Evolutionary conservation across 2,888 invertebrate species (phyloP).

Genomic region (Antheraea assamensis): DNA sequence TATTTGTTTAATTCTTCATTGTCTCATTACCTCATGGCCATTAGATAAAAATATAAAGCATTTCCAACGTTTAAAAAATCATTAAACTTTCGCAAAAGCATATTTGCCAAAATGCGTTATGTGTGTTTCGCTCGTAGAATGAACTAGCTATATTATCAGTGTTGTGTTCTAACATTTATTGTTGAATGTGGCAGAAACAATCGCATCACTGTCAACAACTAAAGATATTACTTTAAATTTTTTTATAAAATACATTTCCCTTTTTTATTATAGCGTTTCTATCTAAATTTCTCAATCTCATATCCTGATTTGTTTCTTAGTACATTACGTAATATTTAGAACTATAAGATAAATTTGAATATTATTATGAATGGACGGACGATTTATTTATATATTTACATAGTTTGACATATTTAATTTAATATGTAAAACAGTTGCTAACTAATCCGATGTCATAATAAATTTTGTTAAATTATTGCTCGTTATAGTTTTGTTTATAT

Average conservation of each 20-base stretch:
- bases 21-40: too few species aligned
- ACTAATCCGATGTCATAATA: constrained; percentile 7
- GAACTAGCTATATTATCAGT: background rate
- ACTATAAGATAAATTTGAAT: constrained; percentile 3
- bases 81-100: background rate
- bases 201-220: background rate
- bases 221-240: background rate
- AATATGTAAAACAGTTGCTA: constrained; percentile 1
- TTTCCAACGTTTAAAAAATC: background rate
- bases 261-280: background rate
- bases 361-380: background rate
- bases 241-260: background rate
- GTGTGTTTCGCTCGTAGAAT: background rate
- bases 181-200: background rate
- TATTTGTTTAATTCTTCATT: background rate
- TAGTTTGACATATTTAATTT: constrained; percentile 3
- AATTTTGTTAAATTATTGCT: background rate
- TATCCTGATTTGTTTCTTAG: background rate
- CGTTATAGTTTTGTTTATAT: background rate
- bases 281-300: background rate
- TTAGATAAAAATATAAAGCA: background rate
- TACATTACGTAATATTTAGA: background rate
- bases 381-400: constrained; percentile 5
- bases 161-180: background rate
- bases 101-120: background rate